A percentile compares a stretch with the other conserved stretches of the same genome.
Conservation (phyloP, 2,888 invertebrate genomes). For the Scaptomyza parva region DNA sequence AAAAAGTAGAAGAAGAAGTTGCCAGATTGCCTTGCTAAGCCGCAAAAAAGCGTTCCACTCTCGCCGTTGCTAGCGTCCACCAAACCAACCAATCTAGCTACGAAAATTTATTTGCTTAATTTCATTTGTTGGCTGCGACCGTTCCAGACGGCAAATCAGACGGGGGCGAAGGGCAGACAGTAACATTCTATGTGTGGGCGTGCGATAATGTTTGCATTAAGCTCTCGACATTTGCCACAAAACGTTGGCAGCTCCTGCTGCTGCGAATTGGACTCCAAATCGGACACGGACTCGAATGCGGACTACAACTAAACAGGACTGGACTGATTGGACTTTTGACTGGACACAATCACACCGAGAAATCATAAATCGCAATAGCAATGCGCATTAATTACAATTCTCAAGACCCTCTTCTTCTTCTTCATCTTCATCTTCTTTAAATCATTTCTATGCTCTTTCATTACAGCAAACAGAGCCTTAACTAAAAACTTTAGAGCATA, state of each 20-base stretch:
- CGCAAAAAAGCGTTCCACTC: conserved; percentile 65
- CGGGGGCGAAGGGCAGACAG: neutral
- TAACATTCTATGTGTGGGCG: conserved; percentile 46
- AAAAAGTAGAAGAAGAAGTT: conserved; percentile 30
- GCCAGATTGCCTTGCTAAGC: conserved; percentile 72
- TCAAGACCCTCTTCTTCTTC: neutral
- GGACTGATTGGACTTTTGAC: conserved; percentile 14
- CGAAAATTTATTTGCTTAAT: conserved; percentile 79
- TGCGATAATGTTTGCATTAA: conserved; percentile 73
- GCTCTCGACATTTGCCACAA: conserved; percentile 58
- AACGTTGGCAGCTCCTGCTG: conserved; percentile 21
- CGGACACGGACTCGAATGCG: neutral
- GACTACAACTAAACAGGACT: neutral
- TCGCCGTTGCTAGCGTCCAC: conserved; percentile 15
- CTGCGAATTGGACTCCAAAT: neutral
- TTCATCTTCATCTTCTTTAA: conserved; percentile 38
- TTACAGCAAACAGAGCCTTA: conserved; percentile 15
- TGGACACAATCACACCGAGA: conserved; percentile 45
- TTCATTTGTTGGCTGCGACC: conserved; percentile 72
- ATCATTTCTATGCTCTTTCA: conserved; percentile 29
- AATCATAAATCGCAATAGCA: conserved; percentile 55
- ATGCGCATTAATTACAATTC: conserved; percentile 54
- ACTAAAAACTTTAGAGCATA: conserved; percentile 29
- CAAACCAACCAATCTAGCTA: conserved; percentile 67
- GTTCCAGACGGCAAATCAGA: neutral